These are phyloP conservation scores for Dysmachus trigonus DNA, from an alignment of 2,888 invertebrate genomes.

Conservation along the genomic window DNA sequence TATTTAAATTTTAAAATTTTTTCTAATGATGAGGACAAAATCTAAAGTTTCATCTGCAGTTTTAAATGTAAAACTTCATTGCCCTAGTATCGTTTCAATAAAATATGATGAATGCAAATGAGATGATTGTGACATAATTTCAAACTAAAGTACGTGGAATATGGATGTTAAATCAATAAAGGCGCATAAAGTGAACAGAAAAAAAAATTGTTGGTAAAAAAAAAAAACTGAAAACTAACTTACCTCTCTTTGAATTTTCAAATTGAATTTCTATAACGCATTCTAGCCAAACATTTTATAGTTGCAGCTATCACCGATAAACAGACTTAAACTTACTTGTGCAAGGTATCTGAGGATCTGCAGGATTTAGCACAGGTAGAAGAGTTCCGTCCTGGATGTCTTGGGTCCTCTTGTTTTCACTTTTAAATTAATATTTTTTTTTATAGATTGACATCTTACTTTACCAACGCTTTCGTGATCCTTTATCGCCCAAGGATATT, in stretches of 20 bases:
- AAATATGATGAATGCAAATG: not conserved
- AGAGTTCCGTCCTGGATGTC: not conserved
- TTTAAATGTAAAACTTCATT: not conserved
- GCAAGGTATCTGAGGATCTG: not conserved
- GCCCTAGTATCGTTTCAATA: not conserved
- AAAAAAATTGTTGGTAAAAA: not conserved
- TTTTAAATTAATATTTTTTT: not conserved
- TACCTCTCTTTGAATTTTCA: not conserved
- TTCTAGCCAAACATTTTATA: slow-evolving; percentile 8
- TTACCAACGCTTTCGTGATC: not conserved
- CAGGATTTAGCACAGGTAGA: not conserved
- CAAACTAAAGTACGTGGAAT: not conserved
- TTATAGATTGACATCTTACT: not conserved
- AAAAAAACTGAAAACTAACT: not conserved
- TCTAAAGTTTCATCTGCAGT: not conserved
- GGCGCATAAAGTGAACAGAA: not conserved
- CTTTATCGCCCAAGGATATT: not conserved
- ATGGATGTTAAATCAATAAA: not conserved
- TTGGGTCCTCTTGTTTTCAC: not conserved
- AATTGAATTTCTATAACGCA: not conserved
- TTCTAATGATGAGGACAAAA: not conserved
- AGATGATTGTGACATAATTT: not conserved
- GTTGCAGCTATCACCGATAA: slow-evolving; percentile 13
- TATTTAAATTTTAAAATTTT: not conserved
- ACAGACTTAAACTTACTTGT: slow-evolving; percentile 32